These are phyloP conservation scores for Rhagium mordax DNA, from an alignment of 2,888 invertebrate genomes.

Conservation along the genomic window DNA sequence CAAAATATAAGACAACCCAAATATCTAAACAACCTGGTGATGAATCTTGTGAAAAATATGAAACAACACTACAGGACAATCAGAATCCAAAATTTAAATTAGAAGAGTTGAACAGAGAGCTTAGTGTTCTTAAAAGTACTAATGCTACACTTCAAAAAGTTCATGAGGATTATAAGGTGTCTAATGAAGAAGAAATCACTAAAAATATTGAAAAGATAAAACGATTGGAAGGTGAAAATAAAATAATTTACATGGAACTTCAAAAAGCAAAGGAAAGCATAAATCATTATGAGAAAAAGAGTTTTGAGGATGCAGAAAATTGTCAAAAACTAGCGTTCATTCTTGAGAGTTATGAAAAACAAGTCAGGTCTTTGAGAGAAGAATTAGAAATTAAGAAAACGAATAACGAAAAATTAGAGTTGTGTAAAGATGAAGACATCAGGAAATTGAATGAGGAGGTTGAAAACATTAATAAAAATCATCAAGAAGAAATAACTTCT, in stretches of 20 bases:
- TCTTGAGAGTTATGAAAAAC: slow-evolving; percentile 57
- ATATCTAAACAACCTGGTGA: slow-evolving; percentile 59
- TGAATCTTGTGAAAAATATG: slow-evolving; percentile 39
- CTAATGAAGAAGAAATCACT: slow-evolving; percentile 60
- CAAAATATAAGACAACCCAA: slow-evolving; percentile 33
- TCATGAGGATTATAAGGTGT: slow-evolving; percentile 59
- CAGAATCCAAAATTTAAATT: slow-evolving; percentile 54
- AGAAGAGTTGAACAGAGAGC: slow-evolving; percentile 59
- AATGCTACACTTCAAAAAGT: slow-evolving; percentile 53
- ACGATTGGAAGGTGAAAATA: slow-evolving; percentile 59
- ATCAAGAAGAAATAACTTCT: slow-evolving; percentile 48
- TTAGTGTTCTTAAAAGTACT: slow-evolving; percentile 56
- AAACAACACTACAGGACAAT: slow-evolving; percentile 49
- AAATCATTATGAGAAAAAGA: slow-evolving; percentile 52
- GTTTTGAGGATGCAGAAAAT: slow-evolving; percentile 54
- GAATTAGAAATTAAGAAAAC: slow-evolving; percentile 60
- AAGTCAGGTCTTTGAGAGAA: slow-evolving; percentile 61
- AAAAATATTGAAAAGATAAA: slow-evolving; percentile 57
- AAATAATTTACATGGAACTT: slow-evolving; percentile 58
- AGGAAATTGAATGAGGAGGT: slow-evolving; percentile 27
- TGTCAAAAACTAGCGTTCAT: slow-evolving; percentile 55
- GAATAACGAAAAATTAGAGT: slow-evolving; percentile 25
- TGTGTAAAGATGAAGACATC: slow-evolving; percentile 8
- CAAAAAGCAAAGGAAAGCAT: slow-evolving; percentile 53
- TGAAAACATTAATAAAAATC: slow-evolving; percentile 45